Evolutionary conservation across 2,888 invertebrate species (phyloP), one percentile per base, ranked within the genome.

Genomic region (Steinernema carpocapsae): DNA sequence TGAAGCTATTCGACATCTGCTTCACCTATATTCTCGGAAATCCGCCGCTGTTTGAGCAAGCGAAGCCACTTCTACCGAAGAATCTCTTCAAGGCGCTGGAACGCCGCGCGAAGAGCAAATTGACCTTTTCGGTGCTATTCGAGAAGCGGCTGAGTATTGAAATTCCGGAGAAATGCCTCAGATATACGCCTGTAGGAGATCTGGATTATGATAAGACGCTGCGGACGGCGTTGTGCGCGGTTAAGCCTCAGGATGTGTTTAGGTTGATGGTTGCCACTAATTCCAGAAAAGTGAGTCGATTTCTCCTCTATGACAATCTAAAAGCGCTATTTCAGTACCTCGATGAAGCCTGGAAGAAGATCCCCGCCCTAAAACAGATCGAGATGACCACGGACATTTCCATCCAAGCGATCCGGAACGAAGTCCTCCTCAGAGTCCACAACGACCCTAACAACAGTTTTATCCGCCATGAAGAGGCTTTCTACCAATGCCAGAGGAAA

Each of bases 1-100:
- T 56, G 56, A 22, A 26, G 12, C 56, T 56, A 22, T 56, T 56
- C 26, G 56, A 56, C 26, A 22, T 56, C 56, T 56, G 56, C 26
- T 56, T 56, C 26, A 14, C 22, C 17, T 14, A 22, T 12, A 19
- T 56, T 26, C 26, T 56, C 56, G 56, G 56, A 4, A 14, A 19
- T 26, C n/a, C n/a, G n/a, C n/a, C n/a, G n/a, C n/a, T n/a, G n/a
- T 56, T 24, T 26, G 56, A 56, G 17, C 6, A 56, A 22, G 14
- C 12, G 24, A 14, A 56, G 56, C 6, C 56, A 14, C 12, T 24
- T 6, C 26, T 56, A 12, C 56, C 56, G 26, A 26, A 22, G 6
- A 6, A 12, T 6, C 7, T 56, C 26, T 22, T 24, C 17, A 26
- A 3, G 6, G 56, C 56, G 22, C 17, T 56, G n/a, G 22, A 56